These are phyloP conservation scores for Meliscaeva auricollis DNA, from an alignment of 2,888 invertebrate genomes.

Conservation along the genomic window DNA sequence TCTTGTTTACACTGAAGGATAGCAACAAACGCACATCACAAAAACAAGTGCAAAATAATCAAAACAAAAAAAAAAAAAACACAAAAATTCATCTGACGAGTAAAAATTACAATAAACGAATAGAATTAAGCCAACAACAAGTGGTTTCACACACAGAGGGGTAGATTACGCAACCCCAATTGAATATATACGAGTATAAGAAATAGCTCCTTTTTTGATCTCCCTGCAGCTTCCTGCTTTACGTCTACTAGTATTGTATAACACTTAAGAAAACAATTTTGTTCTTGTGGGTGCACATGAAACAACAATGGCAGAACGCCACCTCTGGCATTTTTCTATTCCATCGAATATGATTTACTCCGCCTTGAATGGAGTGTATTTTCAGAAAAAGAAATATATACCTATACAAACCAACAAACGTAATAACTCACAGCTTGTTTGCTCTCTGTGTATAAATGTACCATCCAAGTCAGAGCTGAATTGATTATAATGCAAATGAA, in stretches of 20 bases:
- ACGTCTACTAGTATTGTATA: conserved; percentile 57
- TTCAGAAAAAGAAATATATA: neutral
- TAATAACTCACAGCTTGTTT: conserved; percentile 52
- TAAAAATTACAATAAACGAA: conserved; percentile 71
- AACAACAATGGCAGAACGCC: conserved; percentile 68
- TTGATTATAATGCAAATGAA: conserved; percentile 75
- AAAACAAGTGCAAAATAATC: conserved; percentile 54
- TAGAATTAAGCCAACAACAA: conserved; percentile 74
- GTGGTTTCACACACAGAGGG: conserved; percentile 73
- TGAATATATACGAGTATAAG: neutral
- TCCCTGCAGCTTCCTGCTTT: conserved; percentile 19
- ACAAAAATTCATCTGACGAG: conserved; percentile 7
- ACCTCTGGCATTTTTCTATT: conserved; percentile 72
- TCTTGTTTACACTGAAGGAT: conserved; percentile 52
- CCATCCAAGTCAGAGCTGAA: conserved; percentile 45
- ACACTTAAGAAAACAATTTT: conserved; percentile 76
- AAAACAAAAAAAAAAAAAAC: conserved; percentile 31
- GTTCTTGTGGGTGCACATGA: conserved; percentile 66
- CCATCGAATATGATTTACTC: conserved; percentile 70
- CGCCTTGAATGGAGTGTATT: conserved; percentile 20
- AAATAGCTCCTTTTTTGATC: conserved; percentile 4
- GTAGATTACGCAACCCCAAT: conserved; percentile 72
- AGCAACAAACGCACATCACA: conserved; percentile 43
- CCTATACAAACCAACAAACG: conserved; percentile 5
- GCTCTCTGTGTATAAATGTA: conserved; percentile 34